phyloP scores from a whole-genome alignment of 2,797 vertebrate species.

The Lacerta agilis region DNA sequence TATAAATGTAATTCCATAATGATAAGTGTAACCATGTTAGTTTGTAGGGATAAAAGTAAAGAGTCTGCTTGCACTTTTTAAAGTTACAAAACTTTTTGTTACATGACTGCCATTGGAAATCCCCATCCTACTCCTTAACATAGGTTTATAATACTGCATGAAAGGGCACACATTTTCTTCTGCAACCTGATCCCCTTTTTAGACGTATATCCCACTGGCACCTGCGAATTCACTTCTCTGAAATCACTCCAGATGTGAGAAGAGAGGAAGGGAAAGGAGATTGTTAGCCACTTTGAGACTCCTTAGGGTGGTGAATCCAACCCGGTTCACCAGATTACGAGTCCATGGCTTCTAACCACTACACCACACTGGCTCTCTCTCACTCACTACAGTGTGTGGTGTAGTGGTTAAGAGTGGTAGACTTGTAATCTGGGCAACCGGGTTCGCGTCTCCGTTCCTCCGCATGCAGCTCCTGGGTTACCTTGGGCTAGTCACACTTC shows the following conservation, averaged over 20 bases:
- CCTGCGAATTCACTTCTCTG: neutral
- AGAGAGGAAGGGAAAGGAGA: too few species aligned
- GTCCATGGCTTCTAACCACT: too few species aligned
- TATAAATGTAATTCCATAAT: neutral
- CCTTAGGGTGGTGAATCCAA: too few species aligned
- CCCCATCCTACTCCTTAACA: neutral
- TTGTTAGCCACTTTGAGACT: too few species aligned
- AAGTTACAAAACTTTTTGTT: neutral
- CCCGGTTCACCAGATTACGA: too few species aligned
- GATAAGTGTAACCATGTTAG: neutral
- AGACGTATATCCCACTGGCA: neutral
- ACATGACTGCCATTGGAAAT: neutral
- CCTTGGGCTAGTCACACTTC: too few species aligned
- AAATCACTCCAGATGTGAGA: neutral
- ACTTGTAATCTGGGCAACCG: too few species aligned
- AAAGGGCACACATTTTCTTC: neutral
- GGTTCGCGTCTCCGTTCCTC: too few species aligned
- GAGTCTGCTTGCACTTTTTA: neutral
- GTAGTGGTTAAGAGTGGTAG: too few species aligned
- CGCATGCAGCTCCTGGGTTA: too few species aligned
- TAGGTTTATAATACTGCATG: neutral
- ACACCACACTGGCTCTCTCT: too few species aligned
- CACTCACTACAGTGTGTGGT: too few species aligned
- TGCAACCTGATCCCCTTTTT: neutral
- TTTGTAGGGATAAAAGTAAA: neutral